A percentile compares a stretch with the other conserved stretches of the same genome.
These are phyloP conservation scores for Anoplopoma fimbria DNA, from an alignment of 2,113 vertebrate species.

Conservation along the genomic window DNA sequence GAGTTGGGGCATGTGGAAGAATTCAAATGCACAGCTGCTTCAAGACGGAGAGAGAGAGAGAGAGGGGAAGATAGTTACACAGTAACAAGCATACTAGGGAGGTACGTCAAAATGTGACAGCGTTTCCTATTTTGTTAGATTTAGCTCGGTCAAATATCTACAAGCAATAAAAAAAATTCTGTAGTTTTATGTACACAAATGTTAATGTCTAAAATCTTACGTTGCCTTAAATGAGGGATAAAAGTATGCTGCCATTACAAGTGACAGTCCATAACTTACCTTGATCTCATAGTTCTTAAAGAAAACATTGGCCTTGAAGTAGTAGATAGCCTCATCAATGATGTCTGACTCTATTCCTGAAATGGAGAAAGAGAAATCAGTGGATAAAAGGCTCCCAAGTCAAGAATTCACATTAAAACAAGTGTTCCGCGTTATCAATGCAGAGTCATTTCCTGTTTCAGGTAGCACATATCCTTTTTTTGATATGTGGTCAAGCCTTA, in stretches of 20 bases:
- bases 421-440: background rate
- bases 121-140: too few species aligned
- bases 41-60: background rate
- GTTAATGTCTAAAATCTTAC: background rate
- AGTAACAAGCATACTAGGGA: background rate
- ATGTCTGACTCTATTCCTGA: slow-evolving; percentile 95
- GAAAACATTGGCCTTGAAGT: slow-evolving; percentile 99
- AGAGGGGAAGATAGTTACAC: background rate
- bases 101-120: too few species aligned
- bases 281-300: slow-evolving; percentile 99
- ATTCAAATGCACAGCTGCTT: slow-evolving; percentile 25
- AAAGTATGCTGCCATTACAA: background rate
- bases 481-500: background rate
- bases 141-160: background rate
- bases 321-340: slow-evolving; percentile 98
- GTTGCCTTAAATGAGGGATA: background rate
- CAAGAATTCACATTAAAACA: background rate
- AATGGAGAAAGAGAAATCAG: slow-evolving; percentile 13
- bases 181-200: background rate
- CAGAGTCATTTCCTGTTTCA: slow-evolving; percentile 28
- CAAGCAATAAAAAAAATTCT: background rate
- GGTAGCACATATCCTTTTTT: background rate
- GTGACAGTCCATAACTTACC: slow-evolving; percentile 79
- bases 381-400: background rate
- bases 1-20: slow-evolving; percentile 69